Evolutionary conservation across 2,797 vertebrate genomes (phyloP).

Genomic region (Acridotheres tristis): DNA sequence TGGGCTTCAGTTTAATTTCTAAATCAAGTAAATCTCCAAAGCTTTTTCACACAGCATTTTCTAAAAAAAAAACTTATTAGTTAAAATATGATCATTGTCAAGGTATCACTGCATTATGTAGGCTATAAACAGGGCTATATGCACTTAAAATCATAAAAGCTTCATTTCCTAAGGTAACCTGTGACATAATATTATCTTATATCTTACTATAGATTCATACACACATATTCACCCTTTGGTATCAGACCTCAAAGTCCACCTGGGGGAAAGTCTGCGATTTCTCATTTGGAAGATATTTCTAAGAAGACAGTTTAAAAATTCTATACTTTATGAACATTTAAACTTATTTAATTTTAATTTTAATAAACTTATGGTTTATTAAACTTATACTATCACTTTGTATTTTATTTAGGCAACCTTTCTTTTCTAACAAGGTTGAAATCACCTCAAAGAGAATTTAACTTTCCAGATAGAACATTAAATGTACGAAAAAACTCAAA

Average conservation of each 20-base stretch:
- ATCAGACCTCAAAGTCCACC: neutral
- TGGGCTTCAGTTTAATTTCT: neutral
- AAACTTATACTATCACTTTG: neutral
- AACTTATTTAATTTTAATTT: neutral
- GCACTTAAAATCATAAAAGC: neutral
- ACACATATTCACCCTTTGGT: neutral
- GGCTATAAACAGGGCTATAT: neutral
- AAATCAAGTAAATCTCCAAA: neutral
- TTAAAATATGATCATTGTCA: neutral
- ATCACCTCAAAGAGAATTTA: neutral
- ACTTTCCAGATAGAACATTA: neutral
- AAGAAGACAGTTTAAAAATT: neutral
- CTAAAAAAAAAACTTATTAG: neutral
- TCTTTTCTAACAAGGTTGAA: neutral
- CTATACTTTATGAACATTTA: neutral
- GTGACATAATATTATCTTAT: neutral
- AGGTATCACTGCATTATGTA: neutral
- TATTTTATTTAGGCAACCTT: neutral
- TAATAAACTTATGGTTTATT: neutral
- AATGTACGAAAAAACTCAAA: fast-evolving
- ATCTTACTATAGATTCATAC: neutral
- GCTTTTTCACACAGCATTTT: neutral
- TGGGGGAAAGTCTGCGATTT: neutral
- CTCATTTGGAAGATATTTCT: neutral
- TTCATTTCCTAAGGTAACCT: neutral